Evolutionary conservation across 2,797 vertebrate genomes (phyloP).

Genomic region (Siniperca obscura): DNA sequence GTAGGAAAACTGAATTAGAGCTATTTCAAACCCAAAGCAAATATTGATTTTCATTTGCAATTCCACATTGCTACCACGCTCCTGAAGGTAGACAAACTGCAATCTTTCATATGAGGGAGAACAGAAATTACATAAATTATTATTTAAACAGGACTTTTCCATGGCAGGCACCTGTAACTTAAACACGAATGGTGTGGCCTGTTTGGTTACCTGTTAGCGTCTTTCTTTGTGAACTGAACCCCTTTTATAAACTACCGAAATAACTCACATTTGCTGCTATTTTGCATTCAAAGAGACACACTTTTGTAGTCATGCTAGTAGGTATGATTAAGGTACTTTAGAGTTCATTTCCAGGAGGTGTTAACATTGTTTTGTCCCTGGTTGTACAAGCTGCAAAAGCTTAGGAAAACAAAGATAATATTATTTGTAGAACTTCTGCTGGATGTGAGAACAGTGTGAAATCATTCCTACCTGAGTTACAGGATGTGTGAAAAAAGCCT

Average conservation of each 20-base stretch:
- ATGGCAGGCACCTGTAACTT: neutral
- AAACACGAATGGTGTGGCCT: neutral
- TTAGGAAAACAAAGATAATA: slow-evolving; percentile 9
- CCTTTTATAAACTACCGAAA: neutral
- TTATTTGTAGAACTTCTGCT: neutral
- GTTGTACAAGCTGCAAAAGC: neutral
- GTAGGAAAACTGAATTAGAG: neutral
- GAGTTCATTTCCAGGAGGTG: neutral
- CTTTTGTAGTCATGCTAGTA: too few relatives aligned
- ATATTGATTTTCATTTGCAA: slow-evolving; percentile 32
- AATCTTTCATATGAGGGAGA: neutral
- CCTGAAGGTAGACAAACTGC: neutral
- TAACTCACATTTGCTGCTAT: neutral
- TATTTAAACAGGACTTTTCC: neutral
- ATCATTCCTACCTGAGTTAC: neutral
- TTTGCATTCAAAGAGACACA: neutral
- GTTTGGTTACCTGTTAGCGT: neutral
- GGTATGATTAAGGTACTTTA: neutral
- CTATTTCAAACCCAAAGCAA: slow-evolving; percentile 21
- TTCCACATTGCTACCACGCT: neutral
- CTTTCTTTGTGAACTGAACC: neutral
- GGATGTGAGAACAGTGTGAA: slow-evolving; percentile 5
- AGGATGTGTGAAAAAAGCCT: slow-evolving; percentile 2
- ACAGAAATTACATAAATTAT: neutral
- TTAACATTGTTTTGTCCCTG: slow-evolving; percentile 3